phyloP scores from a whole-genome alignment of 2,888 invertebrate genomes.

The Scaptomyza parva region DNA sequence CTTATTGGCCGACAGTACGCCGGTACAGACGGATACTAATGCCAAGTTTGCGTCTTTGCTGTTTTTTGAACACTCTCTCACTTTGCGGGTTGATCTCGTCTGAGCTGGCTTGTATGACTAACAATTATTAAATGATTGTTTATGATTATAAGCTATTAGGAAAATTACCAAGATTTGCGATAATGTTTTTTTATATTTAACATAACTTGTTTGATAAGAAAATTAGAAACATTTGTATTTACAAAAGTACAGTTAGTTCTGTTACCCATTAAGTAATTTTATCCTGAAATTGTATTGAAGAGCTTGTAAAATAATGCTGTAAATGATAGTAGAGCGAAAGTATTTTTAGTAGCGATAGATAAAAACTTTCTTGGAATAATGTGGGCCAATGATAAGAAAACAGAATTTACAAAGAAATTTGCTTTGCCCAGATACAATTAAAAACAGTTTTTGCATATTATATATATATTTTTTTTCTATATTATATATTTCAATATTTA shows the following conservation, averaged over 20 bases:
- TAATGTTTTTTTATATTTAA: not conserved
- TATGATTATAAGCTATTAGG: not conserved
- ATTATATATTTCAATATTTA: too few species aligned
- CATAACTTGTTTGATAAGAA: too few species aligned
- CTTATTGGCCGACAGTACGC: conserved; percentile 55
- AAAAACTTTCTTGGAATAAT: too few species aligned
- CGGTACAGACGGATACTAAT: conserved; percentile 46
- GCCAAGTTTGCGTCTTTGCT: conserved; percentile 41
- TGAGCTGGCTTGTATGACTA: not conserved
- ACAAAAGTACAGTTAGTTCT: not conserved
- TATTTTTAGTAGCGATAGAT: too few species aligned
- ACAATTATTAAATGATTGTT: not conserved
- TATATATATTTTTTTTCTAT: too few species aligned
- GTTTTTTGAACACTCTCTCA: conserved; percentile 37
- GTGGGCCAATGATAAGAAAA: too few species aligned
- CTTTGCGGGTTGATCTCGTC: not conserved
- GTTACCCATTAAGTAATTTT: not conserved
- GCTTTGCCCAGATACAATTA: too few species aligned
- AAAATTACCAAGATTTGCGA: not conserved
- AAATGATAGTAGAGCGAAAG: not conserved
- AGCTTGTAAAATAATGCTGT: not conserved
- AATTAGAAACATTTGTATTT: not conserved
- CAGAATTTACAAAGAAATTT: too few species aligned
- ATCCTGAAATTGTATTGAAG: not conserved
- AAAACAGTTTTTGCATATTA: too few species aligned